Conservation (phyloP, 2,113 vertebrate species). For the Brachionichthys hirsutus region DNA sequence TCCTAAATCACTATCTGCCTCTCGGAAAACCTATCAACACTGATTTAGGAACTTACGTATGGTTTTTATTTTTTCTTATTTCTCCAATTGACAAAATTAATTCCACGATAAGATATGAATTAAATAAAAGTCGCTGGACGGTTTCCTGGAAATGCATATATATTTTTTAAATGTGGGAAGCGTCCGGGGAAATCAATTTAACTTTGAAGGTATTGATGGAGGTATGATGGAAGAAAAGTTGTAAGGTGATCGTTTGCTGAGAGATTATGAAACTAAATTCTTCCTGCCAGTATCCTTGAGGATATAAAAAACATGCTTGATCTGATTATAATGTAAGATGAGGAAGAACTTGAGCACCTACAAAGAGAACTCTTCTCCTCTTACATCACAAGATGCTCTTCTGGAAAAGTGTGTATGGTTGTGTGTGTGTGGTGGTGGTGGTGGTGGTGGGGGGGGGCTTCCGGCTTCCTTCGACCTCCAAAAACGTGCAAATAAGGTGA, state of each 20-base stretch:
- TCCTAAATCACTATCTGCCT: too few species aligned
- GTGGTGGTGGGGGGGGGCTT: too few species aligned
- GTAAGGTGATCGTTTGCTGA: constrained; percentile 34
- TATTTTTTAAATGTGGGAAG: constrained; percentile 11
- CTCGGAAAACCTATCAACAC: too few species aligned
- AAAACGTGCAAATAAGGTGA: too few species aligned
- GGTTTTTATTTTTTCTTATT: too few species aligned
- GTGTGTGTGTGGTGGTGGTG: too few species aligned
- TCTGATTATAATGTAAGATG: constrained; percentile 46
- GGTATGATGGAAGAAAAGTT: constrained; percentile 22
- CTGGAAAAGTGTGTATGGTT: background rate
- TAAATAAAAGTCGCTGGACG: too few species aligned
- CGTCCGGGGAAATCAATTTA: constrained; percentile 42
- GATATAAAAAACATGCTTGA: constrained; percentile 38
- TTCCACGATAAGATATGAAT: too few species aligned
- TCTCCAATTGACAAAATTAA: too few species aligned
- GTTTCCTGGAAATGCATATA: constrained; percentile 23
- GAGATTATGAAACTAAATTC: constrained; percentile 42
- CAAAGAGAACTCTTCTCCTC: constrained; percentile 7
- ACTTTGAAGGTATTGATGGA: constrained; percentile 29
- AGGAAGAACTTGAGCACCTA: constrained; percentile 22
- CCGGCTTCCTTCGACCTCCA: too few species aligned
- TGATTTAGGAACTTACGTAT: too few species aligned
- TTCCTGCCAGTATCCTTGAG: constrained; percentile 31
- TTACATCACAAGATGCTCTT: constrained; percentile 16